Conservation (phyloP, 2,113 vertebrate species). For the Chionomys nivalis region DNA sequence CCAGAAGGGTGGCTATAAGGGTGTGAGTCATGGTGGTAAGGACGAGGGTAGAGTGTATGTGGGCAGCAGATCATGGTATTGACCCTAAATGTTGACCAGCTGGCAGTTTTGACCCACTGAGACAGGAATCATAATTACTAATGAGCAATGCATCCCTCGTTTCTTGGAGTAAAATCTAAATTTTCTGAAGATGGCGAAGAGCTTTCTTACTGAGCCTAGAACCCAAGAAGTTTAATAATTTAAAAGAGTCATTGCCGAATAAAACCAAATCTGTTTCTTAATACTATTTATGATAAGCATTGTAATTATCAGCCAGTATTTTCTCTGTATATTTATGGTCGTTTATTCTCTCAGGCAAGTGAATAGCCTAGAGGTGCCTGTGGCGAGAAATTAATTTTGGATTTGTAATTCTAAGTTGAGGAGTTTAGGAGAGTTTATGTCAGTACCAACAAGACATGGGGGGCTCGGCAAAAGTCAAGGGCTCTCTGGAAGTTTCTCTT, state of each 20-base stretch:
- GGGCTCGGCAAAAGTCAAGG: not conserved
- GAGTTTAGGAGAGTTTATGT: not conserved
- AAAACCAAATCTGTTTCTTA: not conserved
- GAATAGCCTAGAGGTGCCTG: not conserved
- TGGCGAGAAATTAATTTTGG: slow-evolving; percentile 12
- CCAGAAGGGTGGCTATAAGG: not conserved
- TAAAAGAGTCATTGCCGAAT: not conserved
- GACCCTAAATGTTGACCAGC: too few relatives aligned
- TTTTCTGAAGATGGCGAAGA: not conserved
- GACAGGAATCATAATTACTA: not conserved
- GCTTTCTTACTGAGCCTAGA: not conserved
- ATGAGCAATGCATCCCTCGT: fast-evolving
- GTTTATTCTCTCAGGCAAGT: not conserved
- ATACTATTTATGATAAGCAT: not conserved
- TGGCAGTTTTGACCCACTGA: not conserved
- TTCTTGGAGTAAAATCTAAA: not conserved
- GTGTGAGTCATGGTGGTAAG: not conserved
- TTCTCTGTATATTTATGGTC: not conserved
- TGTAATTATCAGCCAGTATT: not conserved
- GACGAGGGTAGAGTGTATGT: not conserved
- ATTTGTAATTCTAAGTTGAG: not conserved
- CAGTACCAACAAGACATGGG: not conserved
- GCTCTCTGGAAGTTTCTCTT: not conserved
- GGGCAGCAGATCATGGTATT: too few relatives aligned
- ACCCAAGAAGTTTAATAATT: not conserved